These are phyloP conservation scores for Dicerorhinus sumatrensis DNA, from an alignment of 2,113 vertebrate genomes.

Conservation along the genomic window DNA sequence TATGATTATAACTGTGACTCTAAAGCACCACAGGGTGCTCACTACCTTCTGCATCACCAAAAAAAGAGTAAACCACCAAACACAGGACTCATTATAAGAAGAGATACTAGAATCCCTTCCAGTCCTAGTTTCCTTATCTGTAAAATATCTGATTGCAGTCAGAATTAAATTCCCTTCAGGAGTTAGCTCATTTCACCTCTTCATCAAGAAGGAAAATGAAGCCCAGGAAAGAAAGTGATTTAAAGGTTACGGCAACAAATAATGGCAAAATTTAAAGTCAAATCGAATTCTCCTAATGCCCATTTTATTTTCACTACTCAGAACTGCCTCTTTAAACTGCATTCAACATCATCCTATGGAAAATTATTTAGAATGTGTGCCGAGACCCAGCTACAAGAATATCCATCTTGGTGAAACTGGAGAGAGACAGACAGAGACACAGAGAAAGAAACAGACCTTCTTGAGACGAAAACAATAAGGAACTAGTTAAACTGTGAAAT, in stretches of 20 bases:
- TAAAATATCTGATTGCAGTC: neutral
- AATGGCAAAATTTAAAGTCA: conserved; percentile 31
- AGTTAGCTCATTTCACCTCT: neutral
- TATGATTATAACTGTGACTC: neutral
- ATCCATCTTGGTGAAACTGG: neutral
- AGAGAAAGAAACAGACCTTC: neutral
- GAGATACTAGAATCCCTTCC: neutral
- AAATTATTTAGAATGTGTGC: neutral
- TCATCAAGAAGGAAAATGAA: neutral
- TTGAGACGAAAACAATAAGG: neutral
- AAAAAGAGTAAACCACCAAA: neutral
- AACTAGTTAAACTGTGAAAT: conserved; percentile 15
- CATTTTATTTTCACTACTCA: neutral
- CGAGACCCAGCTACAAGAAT: neutral
- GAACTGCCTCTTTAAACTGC: neutral
- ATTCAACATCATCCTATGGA: neutral
- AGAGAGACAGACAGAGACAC: neutral
- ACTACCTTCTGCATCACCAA: neutral
- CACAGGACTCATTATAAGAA: neutral
- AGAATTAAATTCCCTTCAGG: neutral
- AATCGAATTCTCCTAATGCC: conserved; percentile 13
- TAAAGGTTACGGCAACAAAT: neutral
- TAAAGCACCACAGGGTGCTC: neutral
- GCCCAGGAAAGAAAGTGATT: neutral
- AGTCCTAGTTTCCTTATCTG: neutral